Evolutionary conservation across 1,140 invertebrate species (phyloP).

Genomic region (Chymomyza costata): DNA sequence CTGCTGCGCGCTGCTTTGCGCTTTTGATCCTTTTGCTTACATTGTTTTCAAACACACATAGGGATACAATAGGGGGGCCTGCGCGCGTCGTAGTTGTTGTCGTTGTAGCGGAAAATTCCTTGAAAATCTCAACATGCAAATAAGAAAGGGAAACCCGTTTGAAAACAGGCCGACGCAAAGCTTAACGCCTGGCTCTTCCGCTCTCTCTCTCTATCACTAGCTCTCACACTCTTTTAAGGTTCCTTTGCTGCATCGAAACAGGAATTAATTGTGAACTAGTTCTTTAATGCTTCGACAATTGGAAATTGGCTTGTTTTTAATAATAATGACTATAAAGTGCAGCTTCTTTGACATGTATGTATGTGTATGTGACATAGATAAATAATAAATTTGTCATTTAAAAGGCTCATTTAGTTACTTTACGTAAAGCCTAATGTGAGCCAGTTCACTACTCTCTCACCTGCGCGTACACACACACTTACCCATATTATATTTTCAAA

Average conservation of each 20-base stretch:
- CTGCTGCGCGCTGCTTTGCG: conserved; percentile 47
- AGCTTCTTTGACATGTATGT: conserved; percentile 21
- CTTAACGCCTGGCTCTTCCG: conserved; percentile 23
- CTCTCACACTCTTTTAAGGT: conserved; percentile 18
- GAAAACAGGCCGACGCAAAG: conserved; percentile 52
- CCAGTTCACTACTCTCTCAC: too few relatives aligned
- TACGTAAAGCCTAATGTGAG: too few relatives aligned
- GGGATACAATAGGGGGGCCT: conserved; percentile 27
- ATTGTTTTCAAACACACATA: conserved; percentile 37
- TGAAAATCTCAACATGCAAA: conserved; percentile 42
- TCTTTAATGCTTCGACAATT: too few relatives aligned
- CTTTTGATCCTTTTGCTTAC: conserved; percentile 48
- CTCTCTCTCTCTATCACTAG: conserved; percentile 1
- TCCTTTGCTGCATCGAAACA: conserved; percentile 3
- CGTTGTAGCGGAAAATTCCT: conserved; percentile 16
- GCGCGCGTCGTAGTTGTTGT: conserved; percentile 22
- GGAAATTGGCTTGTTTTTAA: too few relatives aligned
- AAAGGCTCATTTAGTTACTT: too few relatives aligned
- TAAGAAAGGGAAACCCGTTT: conserved; percentile 44
- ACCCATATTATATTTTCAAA: too few relatives aligned
- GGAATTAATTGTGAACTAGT: too few relatives aligned
- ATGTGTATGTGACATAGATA: conserved; percentile 4
- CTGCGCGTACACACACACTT: too few relatives aligned
- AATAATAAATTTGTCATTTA: too few relatives aligned
- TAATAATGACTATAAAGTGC: too few relatives aligned